Base-by-base conservation (phyloP, 1,140 invertebrate genomes). In the Diuraphis noxia region DNA sequence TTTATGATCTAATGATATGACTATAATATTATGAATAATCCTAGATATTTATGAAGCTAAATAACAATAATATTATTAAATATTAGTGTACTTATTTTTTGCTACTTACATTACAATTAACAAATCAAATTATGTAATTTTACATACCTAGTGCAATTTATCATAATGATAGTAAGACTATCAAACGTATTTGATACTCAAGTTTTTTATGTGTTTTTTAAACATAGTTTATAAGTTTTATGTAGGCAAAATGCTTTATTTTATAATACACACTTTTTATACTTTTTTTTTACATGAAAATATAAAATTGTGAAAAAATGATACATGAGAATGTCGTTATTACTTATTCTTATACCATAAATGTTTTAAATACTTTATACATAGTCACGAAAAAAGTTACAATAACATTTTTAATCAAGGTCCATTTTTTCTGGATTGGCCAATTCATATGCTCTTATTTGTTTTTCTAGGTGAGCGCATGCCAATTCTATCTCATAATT, bases 401-500 rank as follows among this genome's bases (percentile, higher is more conserved):
- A 49, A 52, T 19, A 25, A n/a, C 25, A 40, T 88, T 7, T 46
- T 79, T 46, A 90, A 23, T 90, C 63, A 77, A 77, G 40, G 1
- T 82, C 34, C 34, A 82, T 91, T 30, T 41, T 25, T 49, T 81
- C 72, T 36, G 43, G 10, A 82, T 81, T 91, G 13, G 77, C 77
- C 19, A 82, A 19, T 52, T 91, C 89, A 52, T 81, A 81, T 30
- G 77, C 43, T 91, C 89, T 91, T 19, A 95, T 93, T 93, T 95
- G 93, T 92, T 95, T 94, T 92, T 95, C 95, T 21, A 95, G 93
- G 52, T 94, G 94, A 43, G 94, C 95, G 92, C 95, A 95, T 5
- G 96, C 97, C 92, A 97, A 95, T 94, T 98, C 97, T 49, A 97
- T 96, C 94, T 99, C 97, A 94, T 99, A 99, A 94, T 99, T 99